Base-by-base conservation (phyloP, 2,888 invertebrate genomes). In the Troides aeacus region DNA sequence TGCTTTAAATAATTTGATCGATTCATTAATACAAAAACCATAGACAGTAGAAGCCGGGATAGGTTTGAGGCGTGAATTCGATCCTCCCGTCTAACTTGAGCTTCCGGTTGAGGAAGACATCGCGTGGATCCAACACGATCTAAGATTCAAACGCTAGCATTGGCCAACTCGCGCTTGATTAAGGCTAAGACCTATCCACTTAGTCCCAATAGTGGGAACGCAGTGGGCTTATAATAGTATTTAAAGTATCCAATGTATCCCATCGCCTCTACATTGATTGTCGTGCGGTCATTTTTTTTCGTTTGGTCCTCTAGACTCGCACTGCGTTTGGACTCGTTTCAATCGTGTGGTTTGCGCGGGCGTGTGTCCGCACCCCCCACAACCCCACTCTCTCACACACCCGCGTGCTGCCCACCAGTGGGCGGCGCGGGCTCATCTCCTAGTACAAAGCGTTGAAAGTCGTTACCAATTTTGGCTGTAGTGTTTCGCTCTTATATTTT, bases 391-490 rank as follows among this genome's bases (percentile, higher is more conserved):
- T 30, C 60, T 5, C 21, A 15, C 30, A 39, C 15, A 12, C 46
- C n/a, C 62, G 62, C 36, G 69, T 42, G 24, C 56, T 46, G 24
- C 79, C 53, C 18, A 6, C n/a, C 18, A 85, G 86, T 85, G 84
- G 87, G 87, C 80, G 88, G 85, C 85, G 83, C 81, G 82, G 79
- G 77, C 76, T 82, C 75, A 21, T 56, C 36, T 71, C 77, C 75
- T 78, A 82, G 82, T 83, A 82, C 81, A 82, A 83, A 79, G 74
- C 68, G 69, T 70, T 65, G 64, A 71, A 70, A 72, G 73, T 74
- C 76, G 85, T 86, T 86, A 86, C 85, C 88, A 84, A 81, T 82
- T 84, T 83, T 80, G 88, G 86, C 87, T 88, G 85, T 88, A 87
- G 84, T 71, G 10, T 73, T 73, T 76, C 72, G 74, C 72, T 69